A percentile compares a stretch with the other conserved stretches of the same genome.
phyloP scores from a whole-genome alignment of 2,797 vertebrate genomes.

The Enoplosus armatus region DNA sequence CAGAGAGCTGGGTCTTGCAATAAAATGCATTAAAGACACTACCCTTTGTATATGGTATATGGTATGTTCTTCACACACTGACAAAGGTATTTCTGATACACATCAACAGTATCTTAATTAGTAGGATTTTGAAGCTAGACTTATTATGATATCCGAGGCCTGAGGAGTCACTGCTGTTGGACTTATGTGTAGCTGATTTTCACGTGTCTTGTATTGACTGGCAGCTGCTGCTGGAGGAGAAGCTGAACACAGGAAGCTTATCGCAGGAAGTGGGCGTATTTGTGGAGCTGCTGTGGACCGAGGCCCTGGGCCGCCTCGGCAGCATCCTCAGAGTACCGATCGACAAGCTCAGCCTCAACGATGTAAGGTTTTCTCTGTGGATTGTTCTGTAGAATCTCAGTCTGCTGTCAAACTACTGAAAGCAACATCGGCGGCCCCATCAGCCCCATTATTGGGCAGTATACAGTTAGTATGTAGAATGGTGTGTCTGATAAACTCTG shows the following conservation, averaged over 20 bases:
- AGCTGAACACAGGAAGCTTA: conserved; percentile 76
- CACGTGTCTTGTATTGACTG: conserved; percentile 33
- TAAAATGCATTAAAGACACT: not conserved
- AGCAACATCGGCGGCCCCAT: not conserved
- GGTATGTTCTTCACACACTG: too few species aligned
- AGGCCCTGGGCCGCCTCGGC: conserved; percentile 85
- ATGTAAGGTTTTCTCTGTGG: conserved; percentile 76
- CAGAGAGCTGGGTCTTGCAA: too few species aligned
- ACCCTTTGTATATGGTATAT: not conserved
- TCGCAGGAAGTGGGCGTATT: conserved; percentile 86
- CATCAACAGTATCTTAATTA: not conserved
- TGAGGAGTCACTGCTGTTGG: not conserved
- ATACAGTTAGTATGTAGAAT: too few species aligned
- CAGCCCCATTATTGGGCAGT: too few species aligned
- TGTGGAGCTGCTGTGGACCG: conserved; percentile 90
- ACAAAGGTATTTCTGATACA: not conserved
- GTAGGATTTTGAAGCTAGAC: not conserved
- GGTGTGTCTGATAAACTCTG: too few species aligned
- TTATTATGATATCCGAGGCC: not conserved
- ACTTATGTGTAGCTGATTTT: not conserved
- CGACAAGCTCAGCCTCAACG: conserved; percentile 86
- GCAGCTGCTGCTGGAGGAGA: conserved; percentile 88
- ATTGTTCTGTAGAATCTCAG: not conserved
- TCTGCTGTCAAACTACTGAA: not conserved
- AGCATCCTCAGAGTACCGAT: conserved; percentile 78